Conservation (phyloP, 2,113 vertebrate species). For the Galemys pyrenaicus region DNA sequence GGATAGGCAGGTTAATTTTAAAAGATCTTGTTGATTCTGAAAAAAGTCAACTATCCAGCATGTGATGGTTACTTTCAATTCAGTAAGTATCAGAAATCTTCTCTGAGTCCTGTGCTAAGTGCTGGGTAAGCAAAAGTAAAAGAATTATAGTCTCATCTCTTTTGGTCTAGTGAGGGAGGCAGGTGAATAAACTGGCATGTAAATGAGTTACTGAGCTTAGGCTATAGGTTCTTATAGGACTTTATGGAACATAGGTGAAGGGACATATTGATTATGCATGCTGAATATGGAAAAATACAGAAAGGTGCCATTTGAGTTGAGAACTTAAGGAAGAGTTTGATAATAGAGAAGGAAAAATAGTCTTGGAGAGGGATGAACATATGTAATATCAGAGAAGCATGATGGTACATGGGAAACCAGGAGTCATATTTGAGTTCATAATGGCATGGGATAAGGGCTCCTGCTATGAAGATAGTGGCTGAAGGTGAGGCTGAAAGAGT, state of each 20-base stretch:
- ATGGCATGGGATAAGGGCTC: neutral
- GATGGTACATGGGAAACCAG: neutral
- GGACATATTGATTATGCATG: neutral
- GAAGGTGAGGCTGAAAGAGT: neutral
- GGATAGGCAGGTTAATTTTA: neutral
- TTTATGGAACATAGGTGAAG: neutral
- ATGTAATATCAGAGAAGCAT: neutral
- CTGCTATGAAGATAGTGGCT: neutral
- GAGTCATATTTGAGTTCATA: neutral
- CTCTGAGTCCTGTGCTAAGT: neutral
- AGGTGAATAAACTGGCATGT: neutral
- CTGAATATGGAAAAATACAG: neutral
- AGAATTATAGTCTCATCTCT: neutral
- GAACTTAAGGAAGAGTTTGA: neutral
- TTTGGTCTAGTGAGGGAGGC: neutral
- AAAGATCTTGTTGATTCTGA: constrained; percentile 16
- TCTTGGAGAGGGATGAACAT: neutral
- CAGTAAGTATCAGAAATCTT: neutral
- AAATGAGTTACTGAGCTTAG: neutral
- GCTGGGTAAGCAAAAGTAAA: neutral
- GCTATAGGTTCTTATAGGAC: neutral
- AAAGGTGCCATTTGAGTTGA: neutral
- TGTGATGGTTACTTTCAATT: constrained; percentile 26
- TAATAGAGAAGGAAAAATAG: neutral
- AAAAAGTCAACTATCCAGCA: neutral